Percentiles rank a stretch among this genome's conserved stretches.
Evolutionary conservation across 2,888 invertebrate genomes (phyloP).

Genomic region (Melieria crassipennis): DNA sequence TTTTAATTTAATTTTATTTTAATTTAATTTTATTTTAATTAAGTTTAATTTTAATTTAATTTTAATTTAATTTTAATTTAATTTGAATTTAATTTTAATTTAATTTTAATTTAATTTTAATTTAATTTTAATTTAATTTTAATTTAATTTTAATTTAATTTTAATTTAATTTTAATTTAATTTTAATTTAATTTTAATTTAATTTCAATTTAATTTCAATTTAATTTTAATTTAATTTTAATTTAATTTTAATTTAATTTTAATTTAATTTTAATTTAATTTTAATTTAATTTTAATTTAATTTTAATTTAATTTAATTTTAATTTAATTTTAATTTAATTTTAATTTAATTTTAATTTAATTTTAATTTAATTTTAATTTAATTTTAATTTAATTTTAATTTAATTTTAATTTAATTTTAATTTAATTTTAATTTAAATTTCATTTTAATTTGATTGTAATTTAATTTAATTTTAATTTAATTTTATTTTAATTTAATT

Average conservation of each 20-base stretch:
- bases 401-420: neutral
- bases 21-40: too few relatives aligned
- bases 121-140: neutral
- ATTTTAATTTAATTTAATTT: neutral
- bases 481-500: too few relatives aligned
- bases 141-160: conserved; percentile 2
- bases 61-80: too few relatives aligned
- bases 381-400: neutral
- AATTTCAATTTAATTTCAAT: too few relatives aligned
- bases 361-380: neutral
- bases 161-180: neutral
- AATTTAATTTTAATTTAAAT: neutral
- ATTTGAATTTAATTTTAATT: conserved; percentile 11
- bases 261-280: neutral
- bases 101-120: conserved; percentile 8
- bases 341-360: neutral
- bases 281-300: neutral
- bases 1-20: too few relatives aligned
- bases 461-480: too few relatives aligned
- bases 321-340: neutral
- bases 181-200: neutral
- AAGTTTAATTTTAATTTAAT: too few relatives aligned
- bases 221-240: neutral
- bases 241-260: neutral
- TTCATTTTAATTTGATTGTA: too few relatives aligned